Conservation (phyloP, 2,113 vertebrate genomes). For the Spheniscus mendiculus region DNA sequence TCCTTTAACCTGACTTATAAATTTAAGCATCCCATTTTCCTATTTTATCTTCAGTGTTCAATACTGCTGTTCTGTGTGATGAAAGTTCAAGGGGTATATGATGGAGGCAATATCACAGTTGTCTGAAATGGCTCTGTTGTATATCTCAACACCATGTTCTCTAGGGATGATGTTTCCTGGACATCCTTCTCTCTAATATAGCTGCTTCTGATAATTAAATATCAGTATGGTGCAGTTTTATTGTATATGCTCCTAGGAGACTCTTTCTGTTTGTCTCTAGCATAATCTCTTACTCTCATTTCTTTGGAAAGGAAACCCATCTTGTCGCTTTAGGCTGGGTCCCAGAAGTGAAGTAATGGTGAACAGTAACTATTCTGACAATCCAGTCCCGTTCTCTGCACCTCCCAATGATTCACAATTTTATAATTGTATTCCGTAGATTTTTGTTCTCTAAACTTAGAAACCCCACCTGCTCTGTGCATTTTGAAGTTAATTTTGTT, state of each 20-base stretch:
- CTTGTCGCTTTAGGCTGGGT: conserved; percentile 67
- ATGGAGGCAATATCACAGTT: conserved; percentile 37
- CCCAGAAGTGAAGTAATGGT: conserved; percentile 71
- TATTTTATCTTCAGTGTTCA: conserved; percentile 68
- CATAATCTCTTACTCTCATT: conserved; percentile 77
- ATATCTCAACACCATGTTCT: conserved; percentile 42
- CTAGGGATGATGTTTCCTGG: conserved; percentile 46
- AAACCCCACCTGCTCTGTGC: background rate
- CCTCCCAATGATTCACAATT: conserved; percentile 41
- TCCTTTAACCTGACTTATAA: conserved; percentile 66
- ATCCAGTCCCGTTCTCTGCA: conserved; percentile 54
- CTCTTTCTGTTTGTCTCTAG: conserved; percentile 70
- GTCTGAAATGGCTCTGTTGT: conserved; percentile 55
- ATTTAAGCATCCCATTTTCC: conserved; percentile 67
- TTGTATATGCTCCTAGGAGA: conserved; percentile 70
- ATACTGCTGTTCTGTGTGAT: conserved; percentile 8
- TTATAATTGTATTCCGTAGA: conserved; percentile 52
- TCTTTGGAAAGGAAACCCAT: conserved; percentile 75
- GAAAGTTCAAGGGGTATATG: conserved; percentile 65
- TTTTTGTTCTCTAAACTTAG: conserved; percentile 36
- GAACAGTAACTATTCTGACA: conserved; percentile 71
- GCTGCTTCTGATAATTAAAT: conserved; percentile 79
- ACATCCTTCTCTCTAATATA: conserved; percentile 61
- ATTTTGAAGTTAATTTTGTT: background rate
- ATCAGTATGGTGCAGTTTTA: conserved; percentile 69